Conservation (phyloP, 2,113 vertebrate genomes). For the Nymphicus hollandicus region DNA sequence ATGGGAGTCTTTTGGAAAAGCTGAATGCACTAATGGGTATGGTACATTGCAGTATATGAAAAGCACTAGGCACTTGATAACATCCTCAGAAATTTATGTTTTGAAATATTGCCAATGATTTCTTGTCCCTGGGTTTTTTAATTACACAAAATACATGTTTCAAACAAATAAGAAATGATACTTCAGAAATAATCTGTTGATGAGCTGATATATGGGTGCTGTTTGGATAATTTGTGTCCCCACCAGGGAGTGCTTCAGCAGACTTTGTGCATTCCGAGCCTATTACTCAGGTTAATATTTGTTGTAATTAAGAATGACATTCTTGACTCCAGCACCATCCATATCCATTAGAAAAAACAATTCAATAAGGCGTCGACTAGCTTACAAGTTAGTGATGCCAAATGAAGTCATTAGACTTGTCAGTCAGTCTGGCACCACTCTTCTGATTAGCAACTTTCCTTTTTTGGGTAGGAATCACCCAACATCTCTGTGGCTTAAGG, state of each 20-base stretch:
- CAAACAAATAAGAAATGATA: background rate
- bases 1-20: background rate
- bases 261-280: background rate
- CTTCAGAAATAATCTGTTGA: background rate
- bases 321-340: background rate
- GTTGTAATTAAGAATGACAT: background rate
- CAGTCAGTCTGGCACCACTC: conserved; percentile 34
- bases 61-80: background rate
- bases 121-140: background rate
- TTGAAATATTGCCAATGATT: background rate
- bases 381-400: conserved; percentile 7
- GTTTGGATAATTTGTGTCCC: background rate
- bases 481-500: background rate
- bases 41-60: background rate
- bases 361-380: background rate
- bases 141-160: background rate
- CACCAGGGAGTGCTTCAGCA: background rate
- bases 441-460: background rate
- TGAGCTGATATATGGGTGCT: background rate
- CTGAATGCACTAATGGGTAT: background rate
- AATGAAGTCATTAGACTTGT: conserved; percentile 48
- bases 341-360: background rate
- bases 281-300: background rate
- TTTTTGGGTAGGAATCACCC: conserved; percentile 20
- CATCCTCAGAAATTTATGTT: background rate